Evolutionary conservation across 2,888 invertebrate species (phyloP).

Genomic region (Synanthedon tipuliformis): DNA sequence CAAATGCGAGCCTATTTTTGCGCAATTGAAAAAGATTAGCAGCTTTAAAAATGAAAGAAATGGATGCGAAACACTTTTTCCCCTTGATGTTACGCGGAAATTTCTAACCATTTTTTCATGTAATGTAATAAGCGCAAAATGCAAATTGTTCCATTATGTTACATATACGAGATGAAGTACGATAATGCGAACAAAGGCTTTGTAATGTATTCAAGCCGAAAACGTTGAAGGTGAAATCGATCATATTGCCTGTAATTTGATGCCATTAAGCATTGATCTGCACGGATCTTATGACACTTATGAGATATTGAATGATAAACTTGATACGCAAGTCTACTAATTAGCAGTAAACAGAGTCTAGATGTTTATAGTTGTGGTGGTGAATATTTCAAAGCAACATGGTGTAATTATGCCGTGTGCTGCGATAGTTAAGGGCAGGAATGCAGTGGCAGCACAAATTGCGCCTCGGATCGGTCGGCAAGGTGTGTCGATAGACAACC

Average conservation of each 20-base stretch:
- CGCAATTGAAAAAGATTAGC: slow-evolving; percentile 8
- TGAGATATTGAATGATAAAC: neutral
- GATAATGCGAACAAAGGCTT: too few relatives aligned
- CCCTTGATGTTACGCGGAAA: too few relatives aligned
- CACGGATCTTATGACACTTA: neutral
- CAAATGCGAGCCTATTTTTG: slow-evolving; percentile 26
- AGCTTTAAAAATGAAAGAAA: neutral
- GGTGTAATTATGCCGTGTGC: slow-evolving; percentile 33
- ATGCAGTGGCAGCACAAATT: slow-evolving; percentile 43
- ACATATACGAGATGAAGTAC: too few relatives aligned
- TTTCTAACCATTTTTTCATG: too few relatives aligned
- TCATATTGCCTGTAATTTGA: neutral
- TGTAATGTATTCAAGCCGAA: neutral
- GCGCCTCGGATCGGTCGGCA: slow-evolving; percentile 31
- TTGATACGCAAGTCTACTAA: neutral
- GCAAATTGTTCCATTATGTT: too few relatives aligned
- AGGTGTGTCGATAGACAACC: slow-evolving; percentile 57
- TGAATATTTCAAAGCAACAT: slow-evolving; percentile 2
- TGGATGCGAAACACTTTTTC: too few relatives aligned
- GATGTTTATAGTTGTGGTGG: neutral
- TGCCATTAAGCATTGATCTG: neutral
- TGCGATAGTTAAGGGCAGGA: slow-evolving; percentile 40
- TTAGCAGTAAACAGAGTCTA: neutral
- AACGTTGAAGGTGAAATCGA: neutral
- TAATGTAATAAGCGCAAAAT: too few relatives aligned